Evolutionary conservation across 2,797 vertebrate genomes (phyloP), one percentile per base, ranked within the genome.

Genomic region (Simalia tracyae): DNA sequence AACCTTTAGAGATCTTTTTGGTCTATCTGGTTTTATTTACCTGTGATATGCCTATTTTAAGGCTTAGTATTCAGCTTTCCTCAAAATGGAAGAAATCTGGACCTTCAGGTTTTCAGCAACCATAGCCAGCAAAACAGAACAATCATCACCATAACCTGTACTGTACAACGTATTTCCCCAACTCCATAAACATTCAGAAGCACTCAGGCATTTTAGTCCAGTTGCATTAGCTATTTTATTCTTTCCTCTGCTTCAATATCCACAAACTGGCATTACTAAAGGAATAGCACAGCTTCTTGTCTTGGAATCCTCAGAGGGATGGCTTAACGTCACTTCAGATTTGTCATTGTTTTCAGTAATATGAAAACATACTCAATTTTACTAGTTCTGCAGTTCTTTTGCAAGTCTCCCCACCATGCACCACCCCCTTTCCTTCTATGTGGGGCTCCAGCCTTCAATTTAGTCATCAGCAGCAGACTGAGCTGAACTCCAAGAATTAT

Each of bases 401-500:
- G 86, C 91, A 93, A 92, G 76, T 89, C 89, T 89, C 84, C 59
- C 89, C 90, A 61, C 2, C 91, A 8, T 8, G 8, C 66, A 46
- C 22, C 64, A 3, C 6, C 66, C 46, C 66, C 24, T 28, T 94
- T n/a, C 19, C 86, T 94, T 66, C 93, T 93, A 96, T 91, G 92
- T 89, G 88, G 72, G 90, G 88, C 94, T 94, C 93, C 93, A 91
- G 57, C 89, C 95, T 95, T 56, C 94, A 94, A 95, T 96, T 96
- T 92, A 42, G 28, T 90, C 94, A 0, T 8, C 91, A 93, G 90
- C 88, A 94, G 90, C 56, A 86, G 94, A 90, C 72, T 91, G 91
- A 95, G 92, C 88, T 94, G 89, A 95, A 94, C 93, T 76, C 61
- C 92, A 94, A 92, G 92, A 94, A 96, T 96, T 95, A 91, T 85